Evolutionary conservation across 2,797 vertebrate genomes (phyloP), one percentile per base, ranked within the genome.

Genomic region (Cephalopachus bancanus): DNA sequence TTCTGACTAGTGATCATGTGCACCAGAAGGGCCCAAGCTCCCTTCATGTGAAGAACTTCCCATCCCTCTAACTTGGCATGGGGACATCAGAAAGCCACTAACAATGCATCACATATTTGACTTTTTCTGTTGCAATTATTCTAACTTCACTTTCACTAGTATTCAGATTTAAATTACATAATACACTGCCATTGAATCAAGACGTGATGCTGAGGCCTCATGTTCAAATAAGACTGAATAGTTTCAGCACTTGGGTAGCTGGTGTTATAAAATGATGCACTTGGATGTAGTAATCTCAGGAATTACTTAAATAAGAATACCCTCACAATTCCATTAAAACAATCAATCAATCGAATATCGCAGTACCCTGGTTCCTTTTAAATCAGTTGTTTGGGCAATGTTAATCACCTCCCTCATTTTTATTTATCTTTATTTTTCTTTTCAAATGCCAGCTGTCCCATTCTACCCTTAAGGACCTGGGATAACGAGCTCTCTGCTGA

Each of bases 351-450:
- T 3, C 59, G 22, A 74, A 26, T 15, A 16, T 16, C 55, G 57
- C 53, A 78, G 37, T 55, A 22, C 33, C 24, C 33, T 19, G 26
- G 16, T 9, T 80, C 15, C 69, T 80, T 80, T 65, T 65, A 28
- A 55, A 78, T n/a, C 24, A 75, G 11, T 20, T 69, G 24, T 60
- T 24, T 51, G 10, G 83, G 57, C 30, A 59, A 30, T 9, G 11
- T 6, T n/a, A 91, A 85, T 37, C 4, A 0, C 16, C 33, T 57
- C 15, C 51, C 28, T 81, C 28, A 7, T 67, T 74, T 72, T 16
- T 28, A 28, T 49, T 44, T 64, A 26, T 81, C 81, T 80, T 92
- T 85, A 37, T 71, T 33, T 53, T 96, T 49, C 65, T 28, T 12
- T 20, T 75, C 67, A 51, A 30, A 49, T 17, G 19, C 57, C 37